phyloP scores from a whole-genome alignment of 1,140 invertebrate genomes.

The Bombus confusus region DNA sequence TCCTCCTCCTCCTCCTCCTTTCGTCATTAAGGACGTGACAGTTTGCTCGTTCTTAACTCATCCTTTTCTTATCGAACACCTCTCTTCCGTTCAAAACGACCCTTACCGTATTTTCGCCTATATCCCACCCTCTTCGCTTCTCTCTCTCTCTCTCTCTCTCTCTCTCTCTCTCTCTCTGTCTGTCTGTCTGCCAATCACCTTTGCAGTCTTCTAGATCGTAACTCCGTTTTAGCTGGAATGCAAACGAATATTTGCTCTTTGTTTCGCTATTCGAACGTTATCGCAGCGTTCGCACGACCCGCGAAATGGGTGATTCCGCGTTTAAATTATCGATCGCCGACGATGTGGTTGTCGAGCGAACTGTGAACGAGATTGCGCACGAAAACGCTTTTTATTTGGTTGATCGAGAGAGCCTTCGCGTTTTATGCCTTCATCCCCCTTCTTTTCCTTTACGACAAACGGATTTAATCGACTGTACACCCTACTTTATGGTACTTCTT shows the following conservation, averaged over 20 bases:
- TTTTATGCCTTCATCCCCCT: slow-evolving; percentile 2
- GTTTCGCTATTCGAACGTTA: neutral
- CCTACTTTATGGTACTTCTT: neutral
- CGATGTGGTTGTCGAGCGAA: neutral
- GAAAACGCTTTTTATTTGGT: neutral
- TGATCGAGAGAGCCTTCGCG: neutral
- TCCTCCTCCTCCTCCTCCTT: neutral
- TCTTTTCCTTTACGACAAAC: neutral
- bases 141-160: neutral
- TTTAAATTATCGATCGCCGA: neutral
- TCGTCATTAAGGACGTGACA: slow-evolving; percentile 41
- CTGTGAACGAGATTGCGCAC: neutral
- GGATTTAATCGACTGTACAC: slow-evolving; percentile 8
- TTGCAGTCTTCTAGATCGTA: neutral
- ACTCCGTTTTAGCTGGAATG: neutral
- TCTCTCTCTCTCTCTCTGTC: neutral
- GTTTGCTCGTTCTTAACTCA: neutral
- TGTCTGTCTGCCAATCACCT: neutral
- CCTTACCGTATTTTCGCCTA: neutral
- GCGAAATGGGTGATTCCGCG: neutral
- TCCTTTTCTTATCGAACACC: slow-evolving; percentile 4
- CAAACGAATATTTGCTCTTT: neutral
- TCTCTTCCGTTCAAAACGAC: neutral
- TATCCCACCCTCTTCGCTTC: neutral
- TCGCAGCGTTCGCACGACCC: neutral